phyloP scores from a whole-genome alignment of 2,797 vertebrate genomes.

The Siniperca scherzeri region DNA sequence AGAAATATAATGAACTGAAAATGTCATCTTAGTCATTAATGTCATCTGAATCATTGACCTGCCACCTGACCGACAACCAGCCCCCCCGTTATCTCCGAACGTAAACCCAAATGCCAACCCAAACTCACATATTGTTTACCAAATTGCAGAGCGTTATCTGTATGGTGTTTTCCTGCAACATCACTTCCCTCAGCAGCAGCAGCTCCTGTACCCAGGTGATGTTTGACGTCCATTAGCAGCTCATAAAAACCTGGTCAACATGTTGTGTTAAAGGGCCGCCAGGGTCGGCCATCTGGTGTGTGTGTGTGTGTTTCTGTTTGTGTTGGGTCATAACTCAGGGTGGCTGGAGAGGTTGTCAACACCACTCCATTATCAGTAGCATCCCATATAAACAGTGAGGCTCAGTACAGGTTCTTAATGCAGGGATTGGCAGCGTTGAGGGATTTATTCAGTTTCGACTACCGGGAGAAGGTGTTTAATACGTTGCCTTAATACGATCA shows the following conservation, averaged over 20 bases:
- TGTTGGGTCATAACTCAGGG: conserved; percentile 48
- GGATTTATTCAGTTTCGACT: conserved; percentile 23
- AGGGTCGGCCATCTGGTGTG: conserved; percentile 63
- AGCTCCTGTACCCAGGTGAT: conserved; percentile 26
- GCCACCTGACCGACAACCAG: not conserved
- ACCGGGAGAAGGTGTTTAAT: not conserved
- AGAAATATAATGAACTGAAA: not conserved
- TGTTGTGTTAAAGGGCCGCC: conserved; percentile 72
- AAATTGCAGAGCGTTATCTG: not conserved
- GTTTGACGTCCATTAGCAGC: conserved; percentile 62
- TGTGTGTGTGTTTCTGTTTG: conserved; percentile 37
- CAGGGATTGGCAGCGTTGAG: conserved; percentile 14
- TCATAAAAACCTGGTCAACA: conserved; percentile 64
- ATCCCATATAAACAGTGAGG: conserved; percentile 18
- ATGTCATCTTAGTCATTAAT: not conserved
- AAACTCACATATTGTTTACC: not conserved
- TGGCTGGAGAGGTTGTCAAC: conserved; percentile 45
- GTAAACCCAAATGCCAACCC: not conserved
- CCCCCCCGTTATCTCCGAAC: not conserved
- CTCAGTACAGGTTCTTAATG: conserved; percentile 3
- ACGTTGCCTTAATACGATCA: not conserved
- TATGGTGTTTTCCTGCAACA: not conserved
- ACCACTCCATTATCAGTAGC: conserved; percentile 47
- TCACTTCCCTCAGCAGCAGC: conserved; percentile 5
- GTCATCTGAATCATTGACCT: not conserved